These are phyloP conservation scores for Dynastes tityus DNA, from an alignment of 2,888 invertebrate genomes.

Conservation along the genomic window DNA sequence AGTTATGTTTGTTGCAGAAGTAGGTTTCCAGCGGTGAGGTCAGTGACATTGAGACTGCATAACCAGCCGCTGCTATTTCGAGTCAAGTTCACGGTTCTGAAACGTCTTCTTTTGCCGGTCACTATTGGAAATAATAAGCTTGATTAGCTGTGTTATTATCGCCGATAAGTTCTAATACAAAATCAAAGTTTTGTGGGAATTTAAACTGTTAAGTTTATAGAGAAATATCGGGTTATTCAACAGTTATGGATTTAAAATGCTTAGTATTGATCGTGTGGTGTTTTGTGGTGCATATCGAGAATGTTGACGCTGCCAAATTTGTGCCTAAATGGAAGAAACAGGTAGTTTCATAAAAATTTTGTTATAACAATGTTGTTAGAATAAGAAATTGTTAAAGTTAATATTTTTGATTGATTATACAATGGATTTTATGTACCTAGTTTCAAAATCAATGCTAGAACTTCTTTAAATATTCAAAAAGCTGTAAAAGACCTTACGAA, in stretches of 20 bases:
- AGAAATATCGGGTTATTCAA: neutral
- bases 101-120: neutral
- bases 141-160: neutral
- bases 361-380: no score
- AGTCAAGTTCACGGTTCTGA: constrained; percentile 66
- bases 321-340: constrained; percentile 88
- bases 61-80: constrained; percentile 35
- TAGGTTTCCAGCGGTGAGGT: constrained; percentile 62
- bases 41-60: constrained; percentile 58
- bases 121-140: neutral
- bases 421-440: no score
- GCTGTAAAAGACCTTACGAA: no score
- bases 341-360: constrained; percentile 69
- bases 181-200: neutral
- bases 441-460: no score
- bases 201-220: neutral
- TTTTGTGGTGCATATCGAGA: constrained; percentile 10
- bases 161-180: neutral
- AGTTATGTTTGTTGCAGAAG: constrained; percentile 62
- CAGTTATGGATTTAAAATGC: constrained; percentile 29
- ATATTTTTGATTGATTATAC: no score
- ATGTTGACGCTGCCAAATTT: constrained; percentile 71
- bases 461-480: no score
- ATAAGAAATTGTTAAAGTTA: no score
- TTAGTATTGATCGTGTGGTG: constrained; percentile 19